phyloP scores from a whole-genome alignment of 2,113 vertebrate species.

The Antigone vipio region DNA sequence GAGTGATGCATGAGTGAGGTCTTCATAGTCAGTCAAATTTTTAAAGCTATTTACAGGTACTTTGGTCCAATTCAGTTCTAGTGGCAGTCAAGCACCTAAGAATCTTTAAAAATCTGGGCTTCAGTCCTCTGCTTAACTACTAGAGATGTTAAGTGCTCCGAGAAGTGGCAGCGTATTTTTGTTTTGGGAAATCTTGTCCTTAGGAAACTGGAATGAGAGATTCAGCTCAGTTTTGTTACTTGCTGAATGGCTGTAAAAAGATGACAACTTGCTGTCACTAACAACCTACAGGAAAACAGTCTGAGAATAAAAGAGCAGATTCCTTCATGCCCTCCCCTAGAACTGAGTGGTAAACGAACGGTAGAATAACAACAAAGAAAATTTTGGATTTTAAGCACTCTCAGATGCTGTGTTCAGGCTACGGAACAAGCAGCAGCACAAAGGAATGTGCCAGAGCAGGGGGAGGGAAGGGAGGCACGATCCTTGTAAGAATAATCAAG shows the following conservation, averaged over 20 bases:
- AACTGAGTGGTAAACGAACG: not conserved
- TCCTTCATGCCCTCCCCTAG: not conserved
- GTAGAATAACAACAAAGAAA: not conserved
- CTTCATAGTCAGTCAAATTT: not conserved
- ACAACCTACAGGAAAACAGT: not conserved
- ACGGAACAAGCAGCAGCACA: not conserved
- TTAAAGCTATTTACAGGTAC: conserved; percentile 11
- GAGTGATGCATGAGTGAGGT: not conserved
- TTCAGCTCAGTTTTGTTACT: not conserved
- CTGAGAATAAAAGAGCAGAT: not conserved
- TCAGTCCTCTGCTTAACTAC: not conserved
- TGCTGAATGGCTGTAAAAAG: conserved; percentile 23
- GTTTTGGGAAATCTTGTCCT: not conserved
- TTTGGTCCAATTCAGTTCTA: not conserved
- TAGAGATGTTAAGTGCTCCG: not conserved
- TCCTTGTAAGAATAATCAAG: conserved; percentile 42
- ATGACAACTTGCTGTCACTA: conserved; percentile 35
- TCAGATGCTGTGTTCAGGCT: not conserved
- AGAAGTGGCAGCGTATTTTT: not conserved
- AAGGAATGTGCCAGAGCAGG: conserved; percentile 18
- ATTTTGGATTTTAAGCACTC: not conserved
- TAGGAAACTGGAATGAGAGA: not conserved
- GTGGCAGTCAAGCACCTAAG: not conserved
- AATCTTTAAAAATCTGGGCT: not conserved
- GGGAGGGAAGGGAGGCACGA: not conserved